Conservation (phyloP, 2,888 invertebrate genomes). For the Tetragonisca angustula region DNA sequence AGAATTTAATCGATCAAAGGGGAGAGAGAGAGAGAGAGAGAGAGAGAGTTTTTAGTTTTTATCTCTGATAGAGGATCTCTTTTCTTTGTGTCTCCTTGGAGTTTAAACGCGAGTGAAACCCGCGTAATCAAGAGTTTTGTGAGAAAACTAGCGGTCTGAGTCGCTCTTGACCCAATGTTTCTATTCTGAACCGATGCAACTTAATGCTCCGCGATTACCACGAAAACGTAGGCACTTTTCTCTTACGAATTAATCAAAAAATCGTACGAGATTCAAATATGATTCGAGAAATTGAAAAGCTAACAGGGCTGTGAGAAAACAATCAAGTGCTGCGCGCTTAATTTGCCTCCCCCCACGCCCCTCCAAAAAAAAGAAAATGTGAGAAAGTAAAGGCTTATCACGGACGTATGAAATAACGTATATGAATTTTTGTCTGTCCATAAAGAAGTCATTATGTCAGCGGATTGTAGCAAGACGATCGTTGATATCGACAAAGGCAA, state of each 20-base stretch:
- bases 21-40: neutral
- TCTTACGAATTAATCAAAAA: neutral
- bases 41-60: no score
- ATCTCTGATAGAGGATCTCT: neutral
- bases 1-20: neutral
- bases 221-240: neutral
- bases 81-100: neutral
- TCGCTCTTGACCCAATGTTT: conserved; percentile 58
- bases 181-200: conserved; percentile 46
- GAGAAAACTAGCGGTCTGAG: conserved; percentile 22
- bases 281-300: neutral
- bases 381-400: conserved; percentile 45
- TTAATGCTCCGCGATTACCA: conserved; percentile 21
- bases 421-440: conserved; percentile 52
- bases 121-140: neutral
- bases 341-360: conserved; percentile 2
- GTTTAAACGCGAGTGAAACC: conserved; percentile 4
- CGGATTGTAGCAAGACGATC: neutral
- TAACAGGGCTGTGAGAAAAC: neutral
- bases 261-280: no score
- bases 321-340: neutral
- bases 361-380: neutral
- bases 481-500: neutral
- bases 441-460: conserved; percentile 18
- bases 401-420: conserved; percentile 60